Evolutionary conservation across 1,140 invertebrate genomes (phyloP), one percentile per base, ranked within the genome.

Genomic region (Hestina assimilis): DNA sequence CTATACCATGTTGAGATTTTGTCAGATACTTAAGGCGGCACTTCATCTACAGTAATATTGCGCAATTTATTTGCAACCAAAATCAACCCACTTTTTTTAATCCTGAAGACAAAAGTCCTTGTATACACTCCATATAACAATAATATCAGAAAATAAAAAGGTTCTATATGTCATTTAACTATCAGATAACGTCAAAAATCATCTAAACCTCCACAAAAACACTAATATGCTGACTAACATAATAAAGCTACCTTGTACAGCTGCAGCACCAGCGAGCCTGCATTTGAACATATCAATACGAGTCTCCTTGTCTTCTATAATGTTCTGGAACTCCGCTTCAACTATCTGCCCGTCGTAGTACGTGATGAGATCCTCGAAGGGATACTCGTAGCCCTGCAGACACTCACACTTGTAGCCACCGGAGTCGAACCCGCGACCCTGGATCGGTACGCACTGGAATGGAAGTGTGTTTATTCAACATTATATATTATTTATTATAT

Each of bases 321-420:
- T 91, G 82, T 97, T 97, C 64, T 91, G 91, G 86, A 98, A 99
- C 89, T 99, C 97, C 0, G 96, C 95, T 87, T 99, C 98, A 24
- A 99, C 93, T 12, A 98, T 90, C 89, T 99, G 97, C 0, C 98
- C 98, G 86, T 99, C 97, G 79, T 96, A 98, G 83, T 98, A 99
- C 2, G 95, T 98, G 69, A 95, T 97, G 3, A 92, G 89, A 87
- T 97, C 97, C 89, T 98, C 97, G 80, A 97, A 99, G 0, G 97
- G 97, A 91, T 99, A 99, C 80, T 99, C 98, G 76, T 93, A 99
- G 17, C 97, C 98, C 89, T 99, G 97, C 46, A 96, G 93, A 78
- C 98, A 99, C 82, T 99, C 97, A 86, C 98, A 99, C 89, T 99
- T 99, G 89, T 99, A 99, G n/a, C 96, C 96, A 43, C 97, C 97